These are phyloP conservation scores for Aplidium turbinatum DNA, from an alignment of 23 tunicate genomes.

Conservation along the genomic window DNA sequence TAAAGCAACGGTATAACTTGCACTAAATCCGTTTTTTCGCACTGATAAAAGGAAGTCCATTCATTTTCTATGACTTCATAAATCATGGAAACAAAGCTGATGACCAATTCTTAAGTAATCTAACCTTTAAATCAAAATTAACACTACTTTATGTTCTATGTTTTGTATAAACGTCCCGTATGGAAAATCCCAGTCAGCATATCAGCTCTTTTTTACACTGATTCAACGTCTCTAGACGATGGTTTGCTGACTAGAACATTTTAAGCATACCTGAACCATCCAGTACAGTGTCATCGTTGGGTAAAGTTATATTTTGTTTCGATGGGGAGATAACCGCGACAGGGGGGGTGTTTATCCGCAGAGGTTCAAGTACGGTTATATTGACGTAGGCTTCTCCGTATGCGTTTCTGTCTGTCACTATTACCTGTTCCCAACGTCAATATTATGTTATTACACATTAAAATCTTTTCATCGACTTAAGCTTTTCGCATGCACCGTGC, in stretches of 20 bases:
- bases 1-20: no score
- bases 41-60: no score
- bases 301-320: slow-evolving; percentile 57
- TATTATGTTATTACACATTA: background rate
- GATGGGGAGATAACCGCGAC: slow-evolving; percentile 59
- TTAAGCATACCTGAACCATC: slow-evolving; percentile 66
- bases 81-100: no score
- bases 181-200: no score
- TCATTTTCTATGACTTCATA: no score
- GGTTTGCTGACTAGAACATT: background rate
- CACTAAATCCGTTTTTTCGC: no score
- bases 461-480: background rate
- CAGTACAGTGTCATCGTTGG: slow-evolving; percentile 53
- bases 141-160: no score
- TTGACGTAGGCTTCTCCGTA: slow-evolving; percentile 66
- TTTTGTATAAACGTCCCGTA: no score
- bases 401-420: slow-evolving; percentile 35
- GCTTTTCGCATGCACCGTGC: no score
- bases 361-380: slow-evolving; percentile 63
- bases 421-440: slow-evolving; percentile 40
- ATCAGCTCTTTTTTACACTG: no score
- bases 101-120: no score
- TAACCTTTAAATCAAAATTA: no score
- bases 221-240: background rate
- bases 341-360: slow-evolving; percentile 64